Base-by-base conservation (phyloP, 2,888 invertebrate genomes). In the Aphidius colemani region DNA sequence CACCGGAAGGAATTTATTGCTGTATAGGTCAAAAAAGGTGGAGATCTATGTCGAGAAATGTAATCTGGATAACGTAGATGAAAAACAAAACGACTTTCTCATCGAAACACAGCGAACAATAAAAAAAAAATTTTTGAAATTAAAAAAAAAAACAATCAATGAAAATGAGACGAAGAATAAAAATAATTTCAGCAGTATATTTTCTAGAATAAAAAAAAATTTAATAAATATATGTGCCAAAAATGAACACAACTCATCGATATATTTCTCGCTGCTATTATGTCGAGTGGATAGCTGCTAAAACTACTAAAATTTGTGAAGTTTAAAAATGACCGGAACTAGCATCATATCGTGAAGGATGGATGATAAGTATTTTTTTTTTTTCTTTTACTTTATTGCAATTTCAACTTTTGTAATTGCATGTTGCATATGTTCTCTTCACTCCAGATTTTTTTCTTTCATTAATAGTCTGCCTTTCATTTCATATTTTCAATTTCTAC, bases 1-100 rank as follows among this genome's bases (percentile, higher is more conserved):
- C 53, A 53, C 65, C 61, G 65, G 65, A 65, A 65, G 61, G 61
- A 65, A 65, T 65, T 65, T 65, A 65, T 65, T 57, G 61, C 65
- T 53, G 58, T 61, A 61, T 65, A 49, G 65, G 65, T 61, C 61
- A 48, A 61, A 51, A 61, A 58, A 48, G 61, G 61, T 41, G 65
- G 61, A 65, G 61, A 65, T 65, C 61, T 53, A 61, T 53, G 58
- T 61, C 65, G 57, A 65, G 65, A 65, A 57, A 65, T 53, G 65
- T 65, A 65, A 65, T 65, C 65, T 65, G 58, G 65, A 65, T 61
- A 61, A 65, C 58, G 53, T 41, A 30, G 30, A 65, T 65, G 64
- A 65, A 65, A 61, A 65, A 65, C 57, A 40, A 48, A 55, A 46
- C 13, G 49, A 39, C 57, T 44, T 40, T 50, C n/a, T 45, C 49